Evolutionary conservation across 2,888 invertebrate species (phyloP).

Genomic region (Coleophora deauratella): DNA sequence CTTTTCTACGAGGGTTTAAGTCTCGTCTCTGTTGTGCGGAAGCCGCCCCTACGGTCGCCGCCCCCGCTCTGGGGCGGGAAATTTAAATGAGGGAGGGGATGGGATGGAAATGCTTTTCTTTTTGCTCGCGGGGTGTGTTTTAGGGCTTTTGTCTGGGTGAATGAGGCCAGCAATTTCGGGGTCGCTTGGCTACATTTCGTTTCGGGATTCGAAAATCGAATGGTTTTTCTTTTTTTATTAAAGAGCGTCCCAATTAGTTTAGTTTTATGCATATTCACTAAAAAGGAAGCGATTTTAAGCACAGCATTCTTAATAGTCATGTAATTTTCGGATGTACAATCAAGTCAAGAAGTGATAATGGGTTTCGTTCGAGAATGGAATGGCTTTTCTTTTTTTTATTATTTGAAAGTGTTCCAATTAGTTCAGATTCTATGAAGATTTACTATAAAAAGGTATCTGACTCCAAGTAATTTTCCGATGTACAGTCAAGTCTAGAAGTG

Average conservation of each 20-base stretch:
- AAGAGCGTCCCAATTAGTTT: constrained; percentile 8
- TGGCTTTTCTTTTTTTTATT: constrained; percentile 33
- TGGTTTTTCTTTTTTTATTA: constrained; percentile 29
- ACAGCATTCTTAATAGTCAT: no score
- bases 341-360: no score
- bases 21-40: constrained; percentile 64
- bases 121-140: constrained; percentile 68
- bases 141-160: constrained; percentile 73
- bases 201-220: constrained; percentile 58
- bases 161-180: constrained; percentile 71
- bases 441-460: background rate
- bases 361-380: constrained; percentile 57
- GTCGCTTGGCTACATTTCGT: constrained; percentile 61
- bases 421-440: background rate
- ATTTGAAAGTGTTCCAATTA: constrained; percentile 8
- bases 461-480: constrained; percentile 33
- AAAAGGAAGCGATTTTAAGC: no score
- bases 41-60: constrained; percentile 68
- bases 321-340: no score
- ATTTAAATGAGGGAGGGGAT: constrained; percentile 68
- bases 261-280: no score
- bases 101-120: constrained; percentile 70
- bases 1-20: constrained; percentile 65
- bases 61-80: constrained; percentile 69
- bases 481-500: constrained; percentile 19